Conservation (phyloP, 2,888 invertebrate species). For the Tipula lateralis region DNA sequence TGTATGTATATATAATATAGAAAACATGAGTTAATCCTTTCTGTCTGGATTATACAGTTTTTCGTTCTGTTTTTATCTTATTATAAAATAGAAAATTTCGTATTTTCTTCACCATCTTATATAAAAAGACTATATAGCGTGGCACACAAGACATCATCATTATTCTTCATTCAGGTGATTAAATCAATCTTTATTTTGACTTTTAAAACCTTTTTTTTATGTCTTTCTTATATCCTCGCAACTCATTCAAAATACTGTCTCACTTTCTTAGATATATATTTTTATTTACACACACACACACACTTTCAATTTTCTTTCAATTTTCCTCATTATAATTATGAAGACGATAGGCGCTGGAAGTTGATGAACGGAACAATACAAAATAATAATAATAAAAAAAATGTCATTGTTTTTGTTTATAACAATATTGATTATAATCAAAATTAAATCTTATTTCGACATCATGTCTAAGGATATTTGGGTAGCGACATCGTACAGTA, state of each 20-base stretch:
- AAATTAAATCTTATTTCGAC: conserved; percentile 4
- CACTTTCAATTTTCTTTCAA: neutral
- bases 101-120: neutral
- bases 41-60: conserved; percentile 9
- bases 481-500: neutral
- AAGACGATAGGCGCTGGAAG: neutral
- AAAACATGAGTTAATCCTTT: conserved; percentile 24
- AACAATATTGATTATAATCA: conserved; percentile 19
- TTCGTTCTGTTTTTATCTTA: neutral
- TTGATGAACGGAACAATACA: neutral
- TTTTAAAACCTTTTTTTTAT: conserved; percentile 6
- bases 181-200: conserved; percentile 11
- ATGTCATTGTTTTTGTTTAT: neutral
- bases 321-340: neutral
- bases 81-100: neutral
- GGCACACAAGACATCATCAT: neutral
- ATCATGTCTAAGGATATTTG: neutral
- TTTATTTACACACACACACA: neutral
- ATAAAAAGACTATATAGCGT: neutral
- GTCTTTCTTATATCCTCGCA: neutral
- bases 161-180: conserved; percentile 19
- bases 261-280: too few relatives aligned
- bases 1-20: neutral
- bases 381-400: neutral
- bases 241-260: neutral